A percentile compares a stretch with the other conserved stretches of the same genome.
These are phyloP conservation scores for Ptychobarbus kaznakovi DNA, from an alignment of 2,797 vertebrate species.

Conservation along the genomic window DNA sequence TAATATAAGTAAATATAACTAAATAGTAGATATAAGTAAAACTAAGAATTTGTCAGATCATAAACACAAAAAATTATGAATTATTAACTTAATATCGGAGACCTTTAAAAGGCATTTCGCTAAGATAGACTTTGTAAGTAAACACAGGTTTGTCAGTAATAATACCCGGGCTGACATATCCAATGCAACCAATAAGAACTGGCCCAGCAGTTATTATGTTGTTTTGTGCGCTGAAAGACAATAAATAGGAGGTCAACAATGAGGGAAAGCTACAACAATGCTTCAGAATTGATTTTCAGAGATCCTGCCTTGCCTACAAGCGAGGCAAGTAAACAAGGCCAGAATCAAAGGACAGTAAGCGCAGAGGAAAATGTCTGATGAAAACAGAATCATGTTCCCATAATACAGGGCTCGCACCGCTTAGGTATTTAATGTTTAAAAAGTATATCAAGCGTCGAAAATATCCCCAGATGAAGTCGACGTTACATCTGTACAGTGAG, in stretches of 20 bases:
- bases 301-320: slow-evolving; percentile 36
- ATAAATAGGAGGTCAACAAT: slow-evolving; percentile 45
- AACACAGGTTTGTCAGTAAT: slow-evolving; percentile 43
- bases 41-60: slow-evolving; percentile 16
- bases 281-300: slow-evolving; percentile 48
- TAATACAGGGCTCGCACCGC: not conserved
- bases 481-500: slow-evolving; percentile 11
- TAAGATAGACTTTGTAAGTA: slow-evolving; percentile 22
- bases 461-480: slow-evolving; percentile 10
- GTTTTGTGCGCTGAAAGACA: slow-evolving; percentile 36
- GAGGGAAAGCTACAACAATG: slow-evolving; percentile 36
- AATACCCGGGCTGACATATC: slow-evolving; percentile 28
- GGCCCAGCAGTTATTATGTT: slow-evolving; percentile 36
- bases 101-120: slow-evolving; percentile 50
- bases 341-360: slow-evolving; percentile 40
- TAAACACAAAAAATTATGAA: not conserved
- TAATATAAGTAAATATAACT: no score
- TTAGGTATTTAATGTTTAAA: slow-evolving; percentile 38
- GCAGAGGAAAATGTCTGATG: slow-evolving; percentile 31
- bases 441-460: slow-evolving; percentile 34
- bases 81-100: slow-evolving; percentile 38
- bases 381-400: slow-evolving; percentile 27
- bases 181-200: slow-evolving; percentile 38
- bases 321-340: slow-evolving; percentile 35
- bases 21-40: not conserved